Conservation (phyloP, 2,113 vertebrate species). For the Galeopterus variegatus region DNA sequence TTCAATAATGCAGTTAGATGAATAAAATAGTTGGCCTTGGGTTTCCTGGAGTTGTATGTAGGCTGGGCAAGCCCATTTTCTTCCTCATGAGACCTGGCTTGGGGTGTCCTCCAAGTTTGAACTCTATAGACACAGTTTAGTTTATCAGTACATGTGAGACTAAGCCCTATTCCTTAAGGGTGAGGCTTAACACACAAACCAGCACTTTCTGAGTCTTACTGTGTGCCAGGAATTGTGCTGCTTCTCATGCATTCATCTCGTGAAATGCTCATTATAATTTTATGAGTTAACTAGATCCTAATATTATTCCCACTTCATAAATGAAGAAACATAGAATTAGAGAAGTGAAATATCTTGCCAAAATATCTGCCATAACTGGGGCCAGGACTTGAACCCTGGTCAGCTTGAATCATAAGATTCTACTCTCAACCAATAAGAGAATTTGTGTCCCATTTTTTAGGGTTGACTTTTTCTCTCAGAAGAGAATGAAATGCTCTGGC, state of each 20-base stretch:
- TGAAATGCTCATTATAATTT: background rate
- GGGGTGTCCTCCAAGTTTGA: background rate
- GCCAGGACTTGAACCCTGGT: background rate
- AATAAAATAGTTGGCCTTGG: background rate
- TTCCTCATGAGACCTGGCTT: background rate
- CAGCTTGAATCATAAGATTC: background rate
- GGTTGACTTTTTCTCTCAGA: background rate
- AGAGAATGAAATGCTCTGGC: background rate
- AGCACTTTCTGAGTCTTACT: background rate
- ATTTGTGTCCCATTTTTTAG: background rate
- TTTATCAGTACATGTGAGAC: background rate
- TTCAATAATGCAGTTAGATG: background rate
- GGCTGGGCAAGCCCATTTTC: background rate
- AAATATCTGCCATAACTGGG: background rate
- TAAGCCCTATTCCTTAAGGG: background rate
- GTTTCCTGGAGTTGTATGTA: background rate
- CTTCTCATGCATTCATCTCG: background rate
- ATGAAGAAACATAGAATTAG: background rate
- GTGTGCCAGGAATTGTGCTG: background rate
- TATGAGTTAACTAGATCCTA: background rate
- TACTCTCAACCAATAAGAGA: background rate
- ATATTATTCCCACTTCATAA: background rate
- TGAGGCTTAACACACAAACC: background rate
- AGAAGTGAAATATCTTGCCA: background rate
- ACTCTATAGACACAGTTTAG: background rate